Conservation (phyloP, 2,888 invertebrate species). For the Drosophila rubida region DNA sequence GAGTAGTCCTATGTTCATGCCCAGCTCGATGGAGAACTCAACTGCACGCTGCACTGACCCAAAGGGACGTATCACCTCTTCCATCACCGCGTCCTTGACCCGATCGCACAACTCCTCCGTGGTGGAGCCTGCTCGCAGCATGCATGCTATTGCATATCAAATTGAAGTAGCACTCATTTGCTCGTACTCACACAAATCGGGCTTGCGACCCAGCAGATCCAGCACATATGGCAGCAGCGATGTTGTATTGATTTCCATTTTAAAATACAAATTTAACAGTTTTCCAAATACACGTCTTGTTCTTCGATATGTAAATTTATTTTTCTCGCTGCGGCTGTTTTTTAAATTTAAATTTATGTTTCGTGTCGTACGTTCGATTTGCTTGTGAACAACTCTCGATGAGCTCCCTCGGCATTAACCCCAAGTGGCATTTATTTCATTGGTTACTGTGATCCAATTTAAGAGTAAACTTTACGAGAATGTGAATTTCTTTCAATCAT, state of each 20-base stretch:
- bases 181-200: constrained; percentile 33
- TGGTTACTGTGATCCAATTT: neutral
- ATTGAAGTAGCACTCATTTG: neutral
- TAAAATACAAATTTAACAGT: constrained; percentile 7
- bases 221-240: constrained; percentile 54
- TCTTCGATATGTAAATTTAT: neutral
- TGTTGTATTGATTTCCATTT: constrained; percentile 36
- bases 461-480: too few relatives aligned
- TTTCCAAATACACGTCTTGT: neutral
- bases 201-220: constrained; percentile 50
- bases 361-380: neutral
- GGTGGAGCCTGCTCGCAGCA: constrained; percentile 7
- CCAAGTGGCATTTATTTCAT: neutral
- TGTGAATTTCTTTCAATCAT: too few relatives aligned
- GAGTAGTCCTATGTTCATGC: constrained; percentile 57
- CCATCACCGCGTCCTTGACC: constrained; percentile 27
- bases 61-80: constrained; percentile 25
- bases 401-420: too few relatives aligned
- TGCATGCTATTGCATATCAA: neutral
- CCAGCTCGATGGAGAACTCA: constrained; percentile 41
- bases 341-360: neutral
- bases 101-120: constrained; percentile 18
- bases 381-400: neutral
- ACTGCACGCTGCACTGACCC: constrained; percentile 39
- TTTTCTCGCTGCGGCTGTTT: neutral